phyloP scores from a whole-genome alignment of 2,113 vertebrate genomes.

The Sceloporus undulatus region DNA sequence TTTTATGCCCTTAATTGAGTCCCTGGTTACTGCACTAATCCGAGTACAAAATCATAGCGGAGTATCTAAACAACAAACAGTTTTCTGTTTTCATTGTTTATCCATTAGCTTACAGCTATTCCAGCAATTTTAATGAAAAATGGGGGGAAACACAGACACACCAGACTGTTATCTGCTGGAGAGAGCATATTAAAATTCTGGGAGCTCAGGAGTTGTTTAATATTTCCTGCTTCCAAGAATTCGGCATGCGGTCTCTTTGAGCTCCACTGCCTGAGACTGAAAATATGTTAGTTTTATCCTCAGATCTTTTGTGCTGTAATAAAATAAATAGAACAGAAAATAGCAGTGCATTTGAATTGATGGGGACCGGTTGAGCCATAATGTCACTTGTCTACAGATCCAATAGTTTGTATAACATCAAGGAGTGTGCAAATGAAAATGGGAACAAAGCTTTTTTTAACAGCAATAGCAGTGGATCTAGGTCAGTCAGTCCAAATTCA shows the following conservation, averaged over 20 bases:
- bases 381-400: neutral
- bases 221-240: neutral
- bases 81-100: neutral
- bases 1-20: neutral
- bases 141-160: too few species aligned
- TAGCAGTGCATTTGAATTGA: neutral
- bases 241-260: neutral
- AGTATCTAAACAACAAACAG: neutral
- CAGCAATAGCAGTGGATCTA: neutral
- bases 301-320: neutral
- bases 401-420: neutral
- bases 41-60: neutral
- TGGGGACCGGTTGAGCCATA: neutral
- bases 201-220: neutral
- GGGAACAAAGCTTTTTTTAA: neutral
- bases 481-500: neutral
- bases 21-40: neutral
- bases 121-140: constrained; percentile 17
- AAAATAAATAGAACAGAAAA: neutral
- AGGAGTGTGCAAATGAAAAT: neutral
- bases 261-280: neutral
- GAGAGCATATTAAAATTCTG: constrained; percentile 5
- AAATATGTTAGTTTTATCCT: neutral
- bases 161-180: neutral
- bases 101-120: neutral